Conservation (phyloP, 2,797 vertebrate species). For the Poecilia velifera region DNA sequence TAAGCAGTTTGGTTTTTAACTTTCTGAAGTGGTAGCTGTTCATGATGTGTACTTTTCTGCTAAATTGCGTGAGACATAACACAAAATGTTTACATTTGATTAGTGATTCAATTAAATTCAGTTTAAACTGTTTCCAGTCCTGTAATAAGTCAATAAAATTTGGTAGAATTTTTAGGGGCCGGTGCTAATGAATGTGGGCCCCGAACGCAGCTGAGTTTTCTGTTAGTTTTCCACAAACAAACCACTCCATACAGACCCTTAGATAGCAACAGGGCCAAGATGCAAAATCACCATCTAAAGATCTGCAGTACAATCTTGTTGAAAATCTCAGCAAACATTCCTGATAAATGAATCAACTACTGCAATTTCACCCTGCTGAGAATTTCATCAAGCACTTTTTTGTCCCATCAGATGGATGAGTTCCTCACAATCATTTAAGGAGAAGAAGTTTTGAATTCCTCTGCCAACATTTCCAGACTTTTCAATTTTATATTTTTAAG, state of each 20-base stretch:
- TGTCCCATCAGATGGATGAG: conserved; percentile 1
- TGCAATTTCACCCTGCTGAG: neutral
- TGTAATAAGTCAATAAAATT: neutral
- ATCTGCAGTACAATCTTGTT: too few relatives aligned
- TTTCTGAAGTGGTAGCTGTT: neutral
- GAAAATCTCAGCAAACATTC: too few relatives aligned
- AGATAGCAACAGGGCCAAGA: too few relatives aligned
- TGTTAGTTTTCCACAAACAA: neutral
- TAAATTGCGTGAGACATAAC: neutral
- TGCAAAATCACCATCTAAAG: too few relatives aligned
- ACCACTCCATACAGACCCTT: too few relatives aligned
- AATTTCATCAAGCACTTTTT: conserved; percentile 3
- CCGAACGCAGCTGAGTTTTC: neutral
- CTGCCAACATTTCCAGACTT: too few relatives aligned
- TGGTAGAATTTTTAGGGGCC: neutral
- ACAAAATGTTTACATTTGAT: neutral
- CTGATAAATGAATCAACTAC: too few relatives aligned
- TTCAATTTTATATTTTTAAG: too few relatives aligned
- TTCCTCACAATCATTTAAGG: neutral
- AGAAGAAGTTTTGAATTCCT: neutral
- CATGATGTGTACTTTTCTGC: neutral
- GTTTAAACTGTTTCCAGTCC: neutral
- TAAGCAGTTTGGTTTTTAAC: neutral
- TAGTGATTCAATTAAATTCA: neutral
- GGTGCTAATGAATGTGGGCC: neutral